These are phyloP conservation scores for Odontamblyopus rebecca DNA, from an alignment of 2,797 vertebrate genomes.

Conservation along the genomic window DNA sequence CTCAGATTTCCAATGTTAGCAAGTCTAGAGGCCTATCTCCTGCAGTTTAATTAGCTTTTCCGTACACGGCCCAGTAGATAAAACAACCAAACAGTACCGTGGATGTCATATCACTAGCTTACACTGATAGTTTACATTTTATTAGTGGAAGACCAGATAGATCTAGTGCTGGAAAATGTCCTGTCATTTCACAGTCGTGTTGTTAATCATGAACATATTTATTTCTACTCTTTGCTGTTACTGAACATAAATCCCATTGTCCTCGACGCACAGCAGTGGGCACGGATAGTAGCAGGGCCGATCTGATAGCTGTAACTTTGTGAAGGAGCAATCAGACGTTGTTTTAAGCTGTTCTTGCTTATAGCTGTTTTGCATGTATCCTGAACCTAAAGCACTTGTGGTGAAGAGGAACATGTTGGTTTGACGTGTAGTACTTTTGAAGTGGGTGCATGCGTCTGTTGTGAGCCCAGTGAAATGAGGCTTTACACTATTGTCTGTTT, in stretches of 20 bases:
- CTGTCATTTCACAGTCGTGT: neutral
- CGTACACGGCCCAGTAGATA: neutral
- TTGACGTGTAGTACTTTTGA: slow-evolving; percentile 40
- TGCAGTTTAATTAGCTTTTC: neutral
- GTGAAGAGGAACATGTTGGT: slow-evolving; percentile 4
- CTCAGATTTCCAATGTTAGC: slow-evolving; percentile 5
- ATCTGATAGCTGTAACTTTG: neutral
- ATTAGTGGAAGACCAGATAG: neutral
- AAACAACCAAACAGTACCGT: neutral
- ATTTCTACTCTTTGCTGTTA: slow-evolving; percentile 18
- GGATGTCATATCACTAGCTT: neutral
- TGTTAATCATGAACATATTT: neutral
- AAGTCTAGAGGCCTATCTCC: neutral
- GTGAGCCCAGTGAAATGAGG: slow-evolving; percentile 45
- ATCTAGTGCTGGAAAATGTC: neutral
- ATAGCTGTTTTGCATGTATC: slow-evolving; percentile 35
- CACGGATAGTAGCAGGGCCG: slow-evolving; percentile 42
- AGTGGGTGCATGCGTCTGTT: slow-evolving; percentile 44
- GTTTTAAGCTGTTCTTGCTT: slow-evolving; percentile 16
- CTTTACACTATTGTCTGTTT: slow-evolving; percentile 49
- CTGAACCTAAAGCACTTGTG: slow-evolving; percentile 27
- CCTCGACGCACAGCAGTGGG: slow-evolving; percentile 22
- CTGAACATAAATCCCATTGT: slow-evolving; percentile 23
- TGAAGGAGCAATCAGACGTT: slow-evolving; percentile 8
- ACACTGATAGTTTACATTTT: neutral